Percentiles rank a stretch among this genome's conserved stretches.
phyloP scores from a whole-genome alignment of 2,797 vertebrate genomes.

The Periparus ater region DNA sequence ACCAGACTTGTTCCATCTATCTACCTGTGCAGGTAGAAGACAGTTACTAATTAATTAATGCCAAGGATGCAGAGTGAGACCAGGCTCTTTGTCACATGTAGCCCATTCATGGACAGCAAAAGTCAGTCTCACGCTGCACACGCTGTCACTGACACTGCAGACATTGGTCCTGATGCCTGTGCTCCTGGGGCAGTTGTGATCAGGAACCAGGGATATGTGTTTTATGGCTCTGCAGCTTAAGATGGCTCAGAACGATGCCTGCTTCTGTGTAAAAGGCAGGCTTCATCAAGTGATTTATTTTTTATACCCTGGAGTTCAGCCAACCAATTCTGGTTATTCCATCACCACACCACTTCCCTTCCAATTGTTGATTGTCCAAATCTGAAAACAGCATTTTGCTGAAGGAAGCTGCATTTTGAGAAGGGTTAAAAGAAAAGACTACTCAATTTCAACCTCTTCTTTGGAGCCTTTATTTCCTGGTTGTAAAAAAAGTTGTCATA shows the following conservation, averaged over 20 bases:
- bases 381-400: neutral
- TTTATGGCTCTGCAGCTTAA: neutral
- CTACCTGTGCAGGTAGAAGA: neutral
- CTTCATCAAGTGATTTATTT: neutral
- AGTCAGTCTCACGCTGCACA: neutral
- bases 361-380: neutral
- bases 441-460: neutral
- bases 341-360: neutral
- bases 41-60: neutral
- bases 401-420: neutral
- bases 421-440: neutral
- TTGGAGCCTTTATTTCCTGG: neutral
- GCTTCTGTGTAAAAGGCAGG: neutral
- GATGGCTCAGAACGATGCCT: neutral
- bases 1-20: neutral
- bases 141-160: neutral
- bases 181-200: neutral
- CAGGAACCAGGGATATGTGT: neutral
- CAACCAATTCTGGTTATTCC: neutral
- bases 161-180: neutral
- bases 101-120: neutral
- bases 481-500: neutral
- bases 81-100: neutral
- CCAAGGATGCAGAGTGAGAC: neutral
- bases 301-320: neutral